These are phyloP conservation scores for Recurvirostra avosetta DNA, from an alignment of 2,113 vertebrate species.

Conservation along the genomic window DNA sequence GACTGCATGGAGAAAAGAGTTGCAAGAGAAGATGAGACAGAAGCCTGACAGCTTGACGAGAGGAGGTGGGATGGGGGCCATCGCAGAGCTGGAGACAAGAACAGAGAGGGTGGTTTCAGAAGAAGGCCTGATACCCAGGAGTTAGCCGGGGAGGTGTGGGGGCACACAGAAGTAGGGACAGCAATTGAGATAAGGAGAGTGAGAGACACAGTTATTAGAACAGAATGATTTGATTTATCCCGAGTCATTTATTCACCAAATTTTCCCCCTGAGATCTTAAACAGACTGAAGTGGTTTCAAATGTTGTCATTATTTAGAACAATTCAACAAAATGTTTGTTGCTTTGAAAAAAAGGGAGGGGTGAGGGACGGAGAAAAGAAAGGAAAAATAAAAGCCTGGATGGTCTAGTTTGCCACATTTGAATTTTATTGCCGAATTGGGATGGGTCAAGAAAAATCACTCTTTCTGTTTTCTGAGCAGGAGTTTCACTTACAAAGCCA, in stretches of 20 bases:
- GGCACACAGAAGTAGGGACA: background rate
- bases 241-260: slow-evolving; percentile 27
- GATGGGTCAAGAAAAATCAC: slow-evolving; percentile 41
- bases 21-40: background rate
- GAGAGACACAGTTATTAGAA: slow-evolving; percentile 23
- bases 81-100: background rate
- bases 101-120: background rate
- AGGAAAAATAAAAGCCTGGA: slow-evolving; percentile 38
- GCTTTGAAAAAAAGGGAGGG: slow-evolving; percentile 47
- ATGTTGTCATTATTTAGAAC: slow-evolving; percentile 55
- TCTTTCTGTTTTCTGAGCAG: slow-evolving; percentile 9
- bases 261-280: slow-evolving; percentile 31
- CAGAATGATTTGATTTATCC: slow-evolving; percentile 33
- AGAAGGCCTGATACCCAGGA: background rate
- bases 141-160: accelerated
- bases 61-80: background rate
- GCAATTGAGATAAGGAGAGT: slow-evolving; percentile 6
- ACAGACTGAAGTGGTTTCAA: slow-evolving; percentile 46
- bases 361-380: background rate
- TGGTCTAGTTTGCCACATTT: slow-evolving; percentile 31
- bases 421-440: slow-evolving; percentile 34
- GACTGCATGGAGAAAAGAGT: background rate
- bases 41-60: background rate
- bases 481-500: slow-evolving; percentile 14
- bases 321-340: slow-evolving; percentile 52